Conservation (phyloP, 2,888 invertebrate species). For the Lamellibrachia satsuma region DNA sequence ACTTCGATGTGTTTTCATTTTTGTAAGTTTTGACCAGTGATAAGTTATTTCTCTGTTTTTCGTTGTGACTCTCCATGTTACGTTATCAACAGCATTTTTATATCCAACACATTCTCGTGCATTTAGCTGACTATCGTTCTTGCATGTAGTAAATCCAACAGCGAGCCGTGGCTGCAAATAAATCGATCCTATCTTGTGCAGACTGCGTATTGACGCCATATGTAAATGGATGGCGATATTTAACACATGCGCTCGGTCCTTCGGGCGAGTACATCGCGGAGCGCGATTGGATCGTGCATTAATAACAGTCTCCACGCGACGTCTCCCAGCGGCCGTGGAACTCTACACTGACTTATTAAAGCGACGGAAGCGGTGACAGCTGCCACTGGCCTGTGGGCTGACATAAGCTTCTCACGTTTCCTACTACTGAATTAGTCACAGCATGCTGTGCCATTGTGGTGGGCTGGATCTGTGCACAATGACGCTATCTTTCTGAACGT, state of each 20-base stretch:
- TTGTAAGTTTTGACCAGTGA: too few species aligned
- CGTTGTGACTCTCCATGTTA: background rate
- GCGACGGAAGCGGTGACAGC: constrained; percentile 11
- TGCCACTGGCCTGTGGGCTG: background rate
- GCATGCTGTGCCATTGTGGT: background rate
- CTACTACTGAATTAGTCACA: background rate
- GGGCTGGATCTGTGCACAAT: background rate
- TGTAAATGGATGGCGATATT: background rate
- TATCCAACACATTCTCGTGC: background rate
- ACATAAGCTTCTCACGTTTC: constrained; percentile 5
- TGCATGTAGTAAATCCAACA: background rate
- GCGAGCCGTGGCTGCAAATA: background rate
- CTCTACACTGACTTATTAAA: background rate
- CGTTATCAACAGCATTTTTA: background rate
- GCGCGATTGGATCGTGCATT: background rate
- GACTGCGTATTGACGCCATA: background rate
- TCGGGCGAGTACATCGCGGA: background rate
- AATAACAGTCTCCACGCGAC: background rate
- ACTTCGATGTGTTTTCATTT: too few species aligned
- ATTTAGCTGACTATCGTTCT: background rate
- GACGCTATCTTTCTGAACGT: too few species aligned
- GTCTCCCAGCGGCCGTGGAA: background rate
- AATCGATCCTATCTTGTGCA: background rate
- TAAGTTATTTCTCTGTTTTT: background rate
- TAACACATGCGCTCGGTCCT: background rate